phyloP scores from a whole-genome alignment of 2,888 invertebrate genomes.

The Diogma glabrata region DNA sequence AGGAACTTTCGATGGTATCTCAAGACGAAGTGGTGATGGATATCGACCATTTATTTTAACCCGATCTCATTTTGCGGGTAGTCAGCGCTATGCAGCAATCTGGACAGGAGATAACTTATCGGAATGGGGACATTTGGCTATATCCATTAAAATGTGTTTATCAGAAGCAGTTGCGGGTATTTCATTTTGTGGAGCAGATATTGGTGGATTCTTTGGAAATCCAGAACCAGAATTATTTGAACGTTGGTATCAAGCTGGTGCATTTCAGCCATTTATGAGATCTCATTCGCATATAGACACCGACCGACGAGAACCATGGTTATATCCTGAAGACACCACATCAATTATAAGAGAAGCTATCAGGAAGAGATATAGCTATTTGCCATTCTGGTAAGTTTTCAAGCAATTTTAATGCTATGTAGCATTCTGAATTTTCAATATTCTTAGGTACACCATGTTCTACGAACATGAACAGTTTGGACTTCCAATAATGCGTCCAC shows the following conservation, averaged over 20 bases:
- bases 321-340: conserved; percentile 63
- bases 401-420: no score
- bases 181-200: conserved; percentile 88
- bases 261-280: conserved; percentile 91
- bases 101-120: conserved; percentile 99
- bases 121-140: conserved; percentile 85
- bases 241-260: conserved; percentile 93
- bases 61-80: conserved; percentile 82
- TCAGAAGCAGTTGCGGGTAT: conserved; percentile 76
- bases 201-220: conserved; percentile 97
- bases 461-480: conserved; percentile 78
- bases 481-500: conserved; percentile 78
- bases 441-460: conserved; percentile 56
- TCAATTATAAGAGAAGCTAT: conserved; percentile 60
- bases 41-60: conserved; percentile 87
- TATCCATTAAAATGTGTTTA: conserved; percentile 86
- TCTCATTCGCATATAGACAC: conserved; percentile 97
- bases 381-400: conserved; percentile 89
- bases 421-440: no score
- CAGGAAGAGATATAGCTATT: conserved; percentile 70
- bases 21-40: conserved; percentile 47
- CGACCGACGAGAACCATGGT: conserved; percentile 92
- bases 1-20: conserved; percentile 49
- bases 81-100: conserved; percentile 79
- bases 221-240: conserved; percentile 84